Evolutionary conservation across 2,888 invertebrate species (phyloP), one percentile per base, ranked within the genome.

Genomic region (Dolichopus griseipennis): DNA sequence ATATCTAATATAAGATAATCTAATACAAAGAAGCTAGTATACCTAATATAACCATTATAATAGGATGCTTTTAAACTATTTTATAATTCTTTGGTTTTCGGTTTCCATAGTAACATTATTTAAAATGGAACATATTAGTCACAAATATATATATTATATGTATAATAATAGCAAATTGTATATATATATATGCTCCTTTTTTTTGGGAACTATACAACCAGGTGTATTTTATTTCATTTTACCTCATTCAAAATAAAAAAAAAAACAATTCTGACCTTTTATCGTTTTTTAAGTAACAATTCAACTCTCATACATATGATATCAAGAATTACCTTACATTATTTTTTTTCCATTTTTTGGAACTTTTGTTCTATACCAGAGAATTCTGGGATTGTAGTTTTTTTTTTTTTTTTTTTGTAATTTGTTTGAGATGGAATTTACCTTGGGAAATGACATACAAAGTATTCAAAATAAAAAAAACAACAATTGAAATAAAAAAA

Each of bases 281-380:
- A 52, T 52, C 52, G 52, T 52, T 52, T 52, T 52, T 52, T 52
- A 52, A 52, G 52, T 52, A 52, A 52, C 52, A 52, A 52, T 52
- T 52, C n/a, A 52, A 5, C 52, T 52, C 52, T 12, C 18, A 18
- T 52, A 52, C 18, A 52, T 52, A 18, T 6, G 52, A 37, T 52
- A 52, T 52, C 52, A 52, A n/a, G 52, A 52, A n/a, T n/a, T 52
- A 52, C 52, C 52, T 52, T 52, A 27, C 5, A 27, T 27, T n/a
- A n/a, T n/a, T n/a, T 27, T 27, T 27, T 27, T 27, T 27, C 5
- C 27, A 2, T 4, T 27, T 27, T 27, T 27, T 5, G 27, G 27
- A 27, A 4, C 27, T 27, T 27, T 27, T 52, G 9, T 52, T 52
- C n/a, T 52, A 6, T 52, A 6, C 18, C 15, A 52, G n/a, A 52